phyloP scores from a whole-genome alignment of 2,113 vertebrate species.

The Anarrhichthys ocellatus region DNA sequence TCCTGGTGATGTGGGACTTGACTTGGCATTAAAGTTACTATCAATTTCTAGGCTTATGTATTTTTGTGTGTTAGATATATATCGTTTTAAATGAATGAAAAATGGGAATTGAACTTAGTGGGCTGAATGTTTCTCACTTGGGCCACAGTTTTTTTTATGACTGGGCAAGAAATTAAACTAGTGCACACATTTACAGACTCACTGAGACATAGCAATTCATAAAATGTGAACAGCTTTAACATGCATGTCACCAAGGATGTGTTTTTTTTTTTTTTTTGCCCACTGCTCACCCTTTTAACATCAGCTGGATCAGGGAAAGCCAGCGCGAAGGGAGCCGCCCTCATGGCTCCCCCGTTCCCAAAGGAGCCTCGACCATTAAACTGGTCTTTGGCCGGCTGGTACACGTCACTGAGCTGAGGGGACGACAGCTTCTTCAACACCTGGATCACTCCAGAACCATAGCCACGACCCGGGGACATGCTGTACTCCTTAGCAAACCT shows the following conservation, averaged over 20 bases:
- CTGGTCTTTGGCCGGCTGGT: conserved; percentile 93
- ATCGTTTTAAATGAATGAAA: background rate
- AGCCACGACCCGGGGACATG: conserved; percentile 89
- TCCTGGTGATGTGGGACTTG: background rate
- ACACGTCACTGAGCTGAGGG: conserved; percentile 90
- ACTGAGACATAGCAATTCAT: background rate
- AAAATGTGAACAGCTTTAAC: background rate
- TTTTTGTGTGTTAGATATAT: background rate
- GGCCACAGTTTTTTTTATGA: background rate
- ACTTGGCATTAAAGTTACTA: background rate
- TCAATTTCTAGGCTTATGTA: background rate
- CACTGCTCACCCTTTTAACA: conserved; percentile 86
- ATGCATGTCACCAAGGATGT: background rate
- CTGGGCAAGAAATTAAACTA: background rate
- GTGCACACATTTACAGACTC: background rate
- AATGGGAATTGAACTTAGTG: background rate
- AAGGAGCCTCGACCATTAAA: conserved; percentile 96
- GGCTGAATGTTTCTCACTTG: background rate
- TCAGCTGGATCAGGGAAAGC: conserved; percentile 85
- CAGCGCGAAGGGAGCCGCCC: conserved; percentile 91
- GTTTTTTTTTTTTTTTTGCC: background rate
- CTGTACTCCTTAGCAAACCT: conserved; percentile 97
- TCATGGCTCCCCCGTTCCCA: conserved; percentile 97
- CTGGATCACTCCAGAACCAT: conserved; percentile 92
- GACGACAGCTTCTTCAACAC: conserved; percentile 95